A percentile compares a stretch with the other conserved stretches of the same genome.
These are phyloP conservation scores for Atta texana DNA, from an alignment of 1,140 invertebrate species.

Conservation along the genomic window DNA sequence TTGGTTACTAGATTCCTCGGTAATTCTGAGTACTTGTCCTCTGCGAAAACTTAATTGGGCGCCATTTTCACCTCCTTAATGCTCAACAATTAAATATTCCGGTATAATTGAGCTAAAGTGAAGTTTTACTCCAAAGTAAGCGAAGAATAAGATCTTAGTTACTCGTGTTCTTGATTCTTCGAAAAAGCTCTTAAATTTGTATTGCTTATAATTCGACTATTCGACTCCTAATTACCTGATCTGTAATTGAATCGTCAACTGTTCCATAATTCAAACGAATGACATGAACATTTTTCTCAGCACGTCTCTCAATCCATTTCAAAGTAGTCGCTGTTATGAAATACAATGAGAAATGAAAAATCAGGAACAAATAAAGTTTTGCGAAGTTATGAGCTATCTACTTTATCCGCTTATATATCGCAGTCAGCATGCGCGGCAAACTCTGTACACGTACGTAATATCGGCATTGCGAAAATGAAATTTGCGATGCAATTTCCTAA, in stretches of 20 bases:
- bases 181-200: background rate
- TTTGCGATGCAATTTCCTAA: constrained; percentile 51
- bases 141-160: background rate
- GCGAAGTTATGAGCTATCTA: background rate
- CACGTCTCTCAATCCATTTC: background rate
- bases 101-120: constrained; percentile 17
- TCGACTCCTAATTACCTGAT: background rate
- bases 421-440: background rate
- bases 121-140: background rate
- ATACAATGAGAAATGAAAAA: background rate
- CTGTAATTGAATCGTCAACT: background rate
- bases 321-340: background rate
- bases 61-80: constrained; percentile 9
- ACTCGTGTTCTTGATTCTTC: background rate
- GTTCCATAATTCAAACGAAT: background rate
- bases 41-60: constrained; percentile 11
- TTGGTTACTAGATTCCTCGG: background rate
- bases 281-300: too few relatives aligned
- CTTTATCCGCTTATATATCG: constrained; percentile 2
- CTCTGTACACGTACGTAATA: constrained; percentile 5
- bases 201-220: background rate
- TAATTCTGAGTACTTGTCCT: background rate
- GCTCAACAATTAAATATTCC: constrained; percentile 24
- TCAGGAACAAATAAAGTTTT: background rate
- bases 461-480: constrained; percentile 31